Percentiles rank a stretch among this genome's conserved stretches.
phyloP scores from a whole-genome alignment of 2,888 invertebrate species.

The Diplazon laetatorius region DNA sequence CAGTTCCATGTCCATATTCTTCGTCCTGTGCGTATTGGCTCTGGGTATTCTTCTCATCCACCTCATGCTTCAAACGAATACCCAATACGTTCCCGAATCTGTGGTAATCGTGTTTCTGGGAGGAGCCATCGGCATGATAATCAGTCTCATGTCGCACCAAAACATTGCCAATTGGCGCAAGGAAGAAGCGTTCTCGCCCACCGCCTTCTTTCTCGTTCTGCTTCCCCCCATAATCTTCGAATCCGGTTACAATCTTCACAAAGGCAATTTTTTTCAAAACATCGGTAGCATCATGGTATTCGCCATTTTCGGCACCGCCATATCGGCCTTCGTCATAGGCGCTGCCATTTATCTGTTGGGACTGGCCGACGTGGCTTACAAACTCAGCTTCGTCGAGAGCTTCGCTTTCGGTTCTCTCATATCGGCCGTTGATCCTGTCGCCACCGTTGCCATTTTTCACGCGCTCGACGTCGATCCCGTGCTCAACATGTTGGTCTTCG shows the following conservation, averaged over 20 bases:
- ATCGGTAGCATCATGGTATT: constrained; percentile 99
- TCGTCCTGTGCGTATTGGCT: constrained; percentile 97
- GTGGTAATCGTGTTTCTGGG: constrained; percentile 98
- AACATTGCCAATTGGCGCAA: constrained; percentile 97
- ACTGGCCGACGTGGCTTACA: constrained; percentile 94
- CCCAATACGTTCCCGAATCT: constrained; percentile 98
- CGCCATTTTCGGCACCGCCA: constrained; percentile 98
- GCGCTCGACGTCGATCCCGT: constrained; percentile 98
- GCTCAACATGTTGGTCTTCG: constrained; percentile 99
- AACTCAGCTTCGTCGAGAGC: constrained; percentile 96
- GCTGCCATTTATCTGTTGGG: constrained; percentile 97
- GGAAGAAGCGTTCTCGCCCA: constrained; percentile 99
- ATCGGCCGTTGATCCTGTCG: constrained; percentile 99
- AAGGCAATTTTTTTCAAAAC: constrained; percentile 98
- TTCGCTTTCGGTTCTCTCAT: constrained; percentile 99
- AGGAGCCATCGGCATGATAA: constrained; percentile 94
- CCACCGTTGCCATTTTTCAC: constrained; percentile 99
- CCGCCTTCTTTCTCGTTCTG: constrained; percentile 97
- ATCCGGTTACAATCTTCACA: constrained; percentile 99
- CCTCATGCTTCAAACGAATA: constrained; percentile 96
- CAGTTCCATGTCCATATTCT: constrained; percentile 98
- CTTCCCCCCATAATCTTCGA: constrained; percentile 99
- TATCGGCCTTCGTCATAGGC: constrained; percentile 98
- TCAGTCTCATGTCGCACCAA: constrained; percentile 94
- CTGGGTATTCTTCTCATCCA: constrained; percentile 97